Evolutionary conservation across 2,888 invertebrate species (phyloP), one percentile per base, ranked within the genome.

Genomic region (Andrena fulva): DNA sequence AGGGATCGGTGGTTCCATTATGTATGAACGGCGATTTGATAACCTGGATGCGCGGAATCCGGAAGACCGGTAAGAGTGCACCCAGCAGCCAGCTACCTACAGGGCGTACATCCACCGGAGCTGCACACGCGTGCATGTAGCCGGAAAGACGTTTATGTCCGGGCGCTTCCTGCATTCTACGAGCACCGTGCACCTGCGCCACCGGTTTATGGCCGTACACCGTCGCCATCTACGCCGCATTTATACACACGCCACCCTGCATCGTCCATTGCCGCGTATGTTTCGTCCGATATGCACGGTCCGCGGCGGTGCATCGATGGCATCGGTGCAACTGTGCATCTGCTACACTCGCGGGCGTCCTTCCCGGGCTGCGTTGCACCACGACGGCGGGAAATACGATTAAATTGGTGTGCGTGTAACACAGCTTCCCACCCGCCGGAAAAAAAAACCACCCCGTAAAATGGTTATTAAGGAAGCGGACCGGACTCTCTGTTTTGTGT

Each of bases 11-110:
- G 42, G 72, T 90, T 91, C 92, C 91, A 92, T 92, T 92, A 92
- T 92, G 91, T 91, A 92, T 91, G 92, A 92, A 91, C 89, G 89
- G 82, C 86, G 86, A 87, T 89, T 90, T 89, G 92, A 92, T 91
- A 91, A 91, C 87, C 90, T 74, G 85, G 81, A 77, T 70, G 33
- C 52, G 29, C 42, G 67, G 72, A 71, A 64, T 50, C 64, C 69
- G 76, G 63, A 77, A 62, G 71, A 82, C 33, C 79, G 82, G 72
- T 77, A 82, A 83, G 71, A 64, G 75, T 66, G 76, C 75, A 72
- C 68, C 42, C 68, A 60, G 52, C 68, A 20, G 20, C 12, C 2
- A 7, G 63, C 52, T 31, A 12, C 20, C 16, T 8, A 42, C 33
- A 24, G n/a, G n/a, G 20, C 48, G 56, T 35, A 24, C 62, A 29